Conservation (phyloP, 2,113 vertebrate species). For the Callocephalon fimbriatum region DNA sequence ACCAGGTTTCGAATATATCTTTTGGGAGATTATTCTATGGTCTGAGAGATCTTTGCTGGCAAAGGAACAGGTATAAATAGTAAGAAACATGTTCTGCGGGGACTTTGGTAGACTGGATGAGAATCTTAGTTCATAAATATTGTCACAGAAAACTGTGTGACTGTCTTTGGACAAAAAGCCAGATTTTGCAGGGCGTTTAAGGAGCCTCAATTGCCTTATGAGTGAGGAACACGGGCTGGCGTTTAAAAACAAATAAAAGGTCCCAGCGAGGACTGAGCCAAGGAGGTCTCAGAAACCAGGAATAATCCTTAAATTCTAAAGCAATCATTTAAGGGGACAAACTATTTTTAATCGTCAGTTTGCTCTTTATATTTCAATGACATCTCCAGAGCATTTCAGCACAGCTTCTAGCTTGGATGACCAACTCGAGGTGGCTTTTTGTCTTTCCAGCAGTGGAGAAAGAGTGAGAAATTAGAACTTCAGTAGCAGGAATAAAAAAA, state of each 20-base stretch:
- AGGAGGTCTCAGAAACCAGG: neutral
- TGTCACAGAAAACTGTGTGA: neutral
- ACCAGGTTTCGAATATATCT: neutral
- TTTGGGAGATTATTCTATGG: neutral
- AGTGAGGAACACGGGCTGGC: neutral
- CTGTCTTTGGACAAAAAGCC: neutral
- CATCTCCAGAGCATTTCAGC: neutral
- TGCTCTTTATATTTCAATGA: constrained; percentile 2
- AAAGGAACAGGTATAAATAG: neutral
- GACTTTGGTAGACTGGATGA: neutral
- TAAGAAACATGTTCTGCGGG: neutral
- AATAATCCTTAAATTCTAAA: constrained; percentile 19
- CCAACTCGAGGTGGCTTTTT: neutral
- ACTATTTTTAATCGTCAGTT: neutral
- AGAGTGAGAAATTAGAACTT: neutral
- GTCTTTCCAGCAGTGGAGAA: neutral
- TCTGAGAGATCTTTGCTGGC: neutral
- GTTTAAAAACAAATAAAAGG: neutral
- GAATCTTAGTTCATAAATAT: constrained; percentile 9
- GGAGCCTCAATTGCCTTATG: neutral
- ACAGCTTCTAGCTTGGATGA: neutral
- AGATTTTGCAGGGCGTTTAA: neutral
- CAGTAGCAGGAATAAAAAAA: neutral
- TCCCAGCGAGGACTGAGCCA: neutral
- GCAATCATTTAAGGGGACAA: neutral